Percentiles rank a stretch among this genome's conserved stretches.
phyloP scores from a whole-genome alignment of 2,797 vertebrate species.

The Champsocephalus esox region DNA sequence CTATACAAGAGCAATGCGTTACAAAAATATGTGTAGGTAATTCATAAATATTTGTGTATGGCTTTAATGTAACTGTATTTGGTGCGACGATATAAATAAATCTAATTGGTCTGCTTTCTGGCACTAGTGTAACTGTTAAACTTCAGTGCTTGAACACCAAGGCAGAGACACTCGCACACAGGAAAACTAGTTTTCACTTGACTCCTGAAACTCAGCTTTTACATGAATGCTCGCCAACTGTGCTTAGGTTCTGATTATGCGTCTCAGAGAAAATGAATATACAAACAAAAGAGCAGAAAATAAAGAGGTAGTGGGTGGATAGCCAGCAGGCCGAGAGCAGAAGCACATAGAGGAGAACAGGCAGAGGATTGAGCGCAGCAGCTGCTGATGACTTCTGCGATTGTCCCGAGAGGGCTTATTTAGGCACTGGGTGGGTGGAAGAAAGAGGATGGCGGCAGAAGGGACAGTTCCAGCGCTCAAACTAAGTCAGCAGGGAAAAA shows the following conservation, averaged over 20 bases:
- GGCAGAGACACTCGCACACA: conserved; percentile 24
- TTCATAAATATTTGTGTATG: conserved; percentile 83
- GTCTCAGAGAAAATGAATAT: conserved; percentile 37
- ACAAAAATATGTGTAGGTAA: conserved; percentile 82
- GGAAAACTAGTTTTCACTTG: conserved; percentile 34
- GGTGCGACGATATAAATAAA: conserved; percentile 76
- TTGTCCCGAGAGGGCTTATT: conserved; percentile 70
- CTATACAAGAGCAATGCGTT: conserved; percentile 67
- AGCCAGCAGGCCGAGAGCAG: conserved; percentile 59
- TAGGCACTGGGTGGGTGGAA: conserved; percentile 82
- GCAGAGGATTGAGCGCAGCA: conserved; percentile 67
- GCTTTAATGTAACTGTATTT: conserved; percentile 82
- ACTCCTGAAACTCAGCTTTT: conserved; percentile 36
- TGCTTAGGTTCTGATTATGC: conserved; percentile 58
- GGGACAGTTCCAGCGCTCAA: conserved; percentile 60
- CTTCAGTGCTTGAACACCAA: conserved; percentile 36
- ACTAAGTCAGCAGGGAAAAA: conserved; percentile 46
- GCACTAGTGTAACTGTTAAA: conserved; percentile 53
- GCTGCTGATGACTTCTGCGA: conserved; percentile 75
- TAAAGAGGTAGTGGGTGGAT: conserved; percentile 75
- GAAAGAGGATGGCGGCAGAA: conserved; percentile 66
- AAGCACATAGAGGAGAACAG: conserved; percentile 64
- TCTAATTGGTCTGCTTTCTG: conserved; percentile 34
- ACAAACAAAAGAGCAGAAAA: conserved; percentile 55
- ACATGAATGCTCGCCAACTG: conserved; percentile 39